Evolutionary conservation across 1,140 invertebrate species (phyloP), one percentile per base, ranked within the genome.

Genomic region (Ridgeia piscesae): DNA sequence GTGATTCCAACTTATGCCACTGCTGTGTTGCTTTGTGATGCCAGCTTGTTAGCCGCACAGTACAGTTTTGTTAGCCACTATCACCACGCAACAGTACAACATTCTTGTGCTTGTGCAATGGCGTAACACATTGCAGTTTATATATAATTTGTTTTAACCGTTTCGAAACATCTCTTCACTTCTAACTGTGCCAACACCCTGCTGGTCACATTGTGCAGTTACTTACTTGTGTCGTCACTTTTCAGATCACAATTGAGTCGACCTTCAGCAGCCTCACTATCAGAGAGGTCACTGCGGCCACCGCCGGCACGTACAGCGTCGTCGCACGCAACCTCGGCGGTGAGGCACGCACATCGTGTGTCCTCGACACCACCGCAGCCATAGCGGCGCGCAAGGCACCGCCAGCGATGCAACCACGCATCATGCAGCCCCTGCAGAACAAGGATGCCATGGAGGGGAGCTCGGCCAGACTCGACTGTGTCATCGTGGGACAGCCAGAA

Each of bases 261-360:
- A 91, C 91, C 88, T 94, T 94, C 91, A 95, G 95, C 17, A 93
- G 98, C 4, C 96, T 99, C 33, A 97, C 99, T 34, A 99, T 99
- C 93, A 97, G 97, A 92, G 99, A 99, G 97, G 98, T 99, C 0
- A 99, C 99, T 96, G 98, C 98, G 0, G 99, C 99, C 97, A 99
- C 99, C 96, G 98, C 98, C 1, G 99, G 99, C 2, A 98, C 97
- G 89, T 99, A 99, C 95, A 99, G 98, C 0, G 99, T 99, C 94
- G 98, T 99, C 27, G 98, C 99, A 27, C 99, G 99, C 95, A 99
- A 99, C 95, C 97, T 98, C 6, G 98, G 98, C 88, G 99, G 99
- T 35, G 96, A 96, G 93, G 94, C 95, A 0, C 94, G 94, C 35
- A 95, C 95, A 35, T 94, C 94, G 21, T 96, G 95, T 93, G 94